Evolutionary conservation across 2,797 vertebrate genomes (phyloP).

Genomic region (Selene dorsalis): DNA sequence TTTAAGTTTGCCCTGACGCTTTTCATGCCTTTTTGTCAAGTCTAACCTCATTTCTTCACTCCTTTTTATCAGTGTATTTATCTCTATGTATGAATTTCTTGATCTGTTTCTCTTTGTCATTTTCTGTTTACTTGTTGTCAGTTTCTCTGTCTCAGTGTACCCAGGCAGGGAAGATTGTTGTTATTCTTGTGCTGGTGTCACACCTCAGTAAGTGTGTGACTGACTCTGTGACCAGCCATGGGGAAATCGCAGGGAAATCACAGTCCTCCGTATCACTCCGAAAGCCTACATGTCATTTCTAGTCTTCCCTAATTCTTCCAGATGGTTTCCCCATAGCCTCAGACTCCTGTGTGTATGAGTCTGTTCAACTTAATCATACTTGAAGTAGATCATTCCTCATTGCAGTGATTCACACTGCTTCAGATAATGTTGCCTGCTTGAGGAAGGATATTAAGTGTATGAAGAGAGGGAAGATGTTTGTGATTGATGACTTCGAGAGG

Average conservation of each 20-base stretch:
- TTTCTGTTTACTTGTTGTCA: constrained; percentile 23
- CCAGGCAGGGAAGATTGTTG: constrained; percentile 27
- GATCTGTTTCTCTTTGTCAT: constrained; percentile 25
- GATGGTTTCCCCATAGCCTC: constrained; percentile 46
- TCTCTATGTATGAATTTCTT: constrained; percentile 13
- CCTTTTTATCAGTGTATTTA: background rate
- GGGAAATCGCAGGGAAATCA: constrained; percentile 36
- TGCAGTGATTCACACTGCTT: constrained; percentile 44
- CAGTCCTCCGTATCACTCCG: constrained; percentile 33
- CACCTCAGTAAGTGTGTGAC: constrained; percentile 44
- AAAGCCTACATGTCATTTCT: constrained; percentile 31
- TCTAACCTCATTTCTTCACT: constrained; percentile 5
- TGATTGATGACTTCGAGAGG: background rate
- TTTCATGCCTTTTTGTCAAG: background rate
- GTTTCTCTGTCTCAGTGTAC: constrained; percentile 39
- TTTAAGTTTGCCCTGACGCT: background rate
- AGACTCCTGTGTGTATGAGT: constrained; percentile 25
- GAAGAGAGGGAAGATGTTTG: background rate
- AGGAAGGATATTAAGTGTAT: background rate
- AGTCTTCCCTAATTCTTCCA: constrained; percentile 35
- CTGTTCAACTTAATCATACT: constrained; percentile 43
- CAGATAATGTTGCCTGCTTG: constrained; percentile 14
- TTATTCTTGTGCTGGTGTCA: constrained; percentile 43
- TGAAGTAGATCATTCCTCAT: constrained; percentile 26
- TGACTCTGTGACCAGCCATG: constrained; percentile 50